Evolutionary conservation across 2,113 vertebrate genomes (phyloP).

Genomic region (Alligator sinensis): DNA sequence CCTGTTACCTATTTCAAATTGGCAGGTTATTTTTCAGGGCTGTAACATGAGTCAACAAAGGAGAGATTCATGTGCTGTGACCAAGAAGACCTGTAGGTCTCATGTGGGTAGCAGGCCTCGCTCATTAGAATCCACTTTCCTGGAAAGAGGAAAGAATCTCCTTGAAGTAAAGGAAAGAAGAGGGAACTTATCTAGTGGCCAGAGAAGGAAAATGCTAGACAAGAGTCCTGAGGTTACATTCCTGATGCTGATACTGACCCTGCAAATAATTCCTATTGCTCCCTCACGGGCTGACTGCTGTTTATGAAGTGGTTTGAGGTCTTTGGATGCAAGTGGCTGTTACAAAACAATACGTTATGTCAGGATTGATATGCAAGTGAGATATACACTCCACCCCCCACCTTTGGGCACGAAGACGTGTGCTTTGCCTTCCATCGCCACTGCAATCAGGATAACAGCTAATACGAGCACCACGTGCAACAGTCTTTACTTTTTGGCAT

Average conservation of each 20-base stretch:
- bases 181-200: not conserved
- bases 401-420: too few species aligned
- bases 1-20: not conserved
- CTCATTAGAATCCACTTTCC: not conserved
- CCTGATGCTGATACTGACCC: not conserved
- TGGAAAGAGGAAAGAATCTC: slow-evolving; percentile 1
- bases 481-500: too few species aligned
- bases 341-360: not conserved
- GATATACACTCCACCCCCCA: too few species aligned
- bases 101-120: not conserved
- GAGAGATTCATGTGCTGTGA: not conserved
- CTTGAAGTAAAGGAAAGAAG: not conserved
- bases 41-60: slow-evolving; percentile 1
- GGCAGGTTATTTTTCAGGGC: not conserved
- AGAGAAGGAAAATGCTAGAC: not conserved
- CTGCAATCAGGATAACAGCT: too few species aligned
- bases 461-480: too few species aligned
- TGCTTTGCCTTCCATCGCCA: too few species aligned
- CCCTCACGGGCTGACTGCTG: not conserved
- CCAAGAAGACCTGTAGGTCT: not conserved
- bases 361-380: not conserved
- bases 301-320: not conserved
- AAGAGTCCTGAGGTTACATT: not conserved
- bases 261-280: not conserved
- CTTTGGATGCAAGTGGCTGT: slow-evolving; percentile 2